Percentiles rank a stretch among this genome's conserved stretches.
phyloP scores from a whole-genome alignment of 2,113 vertebrate genomes.

The Syngnathus typhle region DNA sequence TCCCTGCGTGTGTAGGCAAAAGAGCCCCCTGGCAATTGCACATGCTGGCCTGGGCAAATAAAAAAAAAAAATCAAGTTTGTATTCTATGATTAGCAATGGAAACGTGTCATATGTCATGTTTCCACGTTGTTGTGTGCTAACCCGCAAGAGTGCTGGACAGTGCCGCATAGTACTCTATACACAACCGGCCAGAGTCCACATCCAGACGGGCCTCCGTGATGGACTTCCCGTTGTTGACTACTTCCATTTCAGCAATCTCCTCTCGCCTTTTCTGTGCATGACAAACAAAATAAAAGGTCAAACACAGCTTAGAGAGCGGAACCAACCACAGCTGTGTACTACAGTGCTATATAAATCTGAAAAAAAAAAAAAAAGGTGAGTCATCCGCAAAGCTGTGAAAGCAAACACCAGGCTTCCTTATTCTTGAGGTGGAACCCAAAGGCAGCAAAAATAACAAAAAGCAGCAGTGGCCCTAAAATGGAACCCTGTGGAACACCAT shows the following conservation, averaged over 20 bases:
- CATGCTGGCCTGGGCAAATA: slow-evolving; percentile 78
- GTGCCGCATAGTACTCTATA: slow-evolving; percentile 86
- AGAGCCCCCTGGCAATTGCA: slow-evolving; percentile 83
- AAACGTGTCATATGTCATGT: background rate
- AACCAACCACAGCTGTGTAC: no score
- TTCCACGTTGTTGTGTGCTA: slow-evolving; percentile 3
- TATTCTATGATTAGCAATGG: background rate
- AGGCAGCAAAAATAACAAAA: no score
- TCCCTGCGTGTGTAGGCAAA: slow-evolving; percentile 94
- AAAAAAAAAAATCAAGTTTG: background rate
- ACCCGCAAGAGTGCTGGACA: slow-evolving; percentile 84
- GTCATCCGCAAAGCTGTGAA: no score
- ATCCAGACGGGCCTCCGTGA: slow-evolving; percentile 85
- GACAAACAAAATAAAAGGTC: background rate
- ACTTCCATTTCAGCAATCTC: slow-evolving; percentile 85
- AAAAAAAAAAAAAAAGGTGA: no score
- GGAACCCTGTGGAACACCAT: no score
- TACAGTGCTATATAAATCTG: no score
- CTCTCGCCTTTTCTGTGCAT: slow-evolving; percentile 72
- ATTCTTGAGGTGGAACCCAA: no score
- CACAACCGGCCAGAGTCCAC: slow-evolving; percentile 82
- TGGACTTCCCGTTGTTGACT: slow-evolving; percentile 90
- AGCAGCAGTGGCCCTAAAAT: no score
- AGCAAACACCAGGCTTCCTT: no score
- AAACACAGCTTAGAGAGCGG: background rate